Base-by-base conservation (phyloP, 2,113 vertebrate species). In the Heteronetta atricapilla region DNA sequence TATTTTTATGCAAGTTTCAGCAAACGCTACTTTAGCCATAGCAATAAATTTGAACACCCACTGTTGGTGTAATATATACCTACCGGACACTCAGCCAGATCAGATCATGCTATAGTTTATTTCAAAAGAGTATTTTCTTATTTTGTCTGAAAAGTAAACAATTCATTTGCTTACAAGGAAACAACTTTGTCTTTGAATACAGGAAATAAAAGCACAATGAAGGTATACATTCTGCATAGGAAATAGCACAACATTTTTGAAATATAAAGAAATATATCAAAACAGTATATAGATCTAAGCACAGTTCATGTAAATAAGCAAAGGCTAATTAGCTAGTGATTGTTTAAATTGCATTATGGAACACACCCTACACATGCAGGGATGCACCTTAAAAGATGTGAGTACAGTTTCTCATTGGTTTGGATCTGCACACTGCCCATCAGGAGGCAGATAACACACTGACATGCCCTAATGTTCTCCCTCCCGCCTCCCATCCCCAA, bases 101-200 rank as follows among this genome's bases (percentile, higher is more conserved):
- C 48, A 84, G 58, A 64, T 33, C 46, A 29, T 67, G 60, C 40
- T 55, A 53, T 25, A 66, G 68, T 46, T 11, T 20, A 66, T 79
- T 86, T 93, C 48, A 62, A 62, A 78, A 86, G 31, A 68, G 11
- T n/a, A 64, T 59, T 17, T 68, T 95, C 44, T 6, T 64, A 55
- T 88, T 91, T 79, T 80, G 55, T 31, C 79, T 70, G 75, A 70
- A 90, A 93, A 95, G 31, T 29, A 88, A 92, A 77, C 67, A 73
- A 63, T 62, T 70, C 18, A 70, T 80, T 55, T 88, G 26, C 63
- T 73, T 38, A 80, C 17, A 70, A 67, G 31, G 50, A 85, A 82
- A 46, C 23, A 73, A 58, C 19, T 53, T 81, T 74, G 17, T 59
- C 67, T 80, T 29, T 59, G 55, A 77, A 48, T 25, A 52, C 5